A percentile compares a stretch with the other conserved stretches of the same genome.
phyloP scores from a whole-genome alignment of 92 coral and sea anemone species.

The Meandrina meandrites region DNA sequence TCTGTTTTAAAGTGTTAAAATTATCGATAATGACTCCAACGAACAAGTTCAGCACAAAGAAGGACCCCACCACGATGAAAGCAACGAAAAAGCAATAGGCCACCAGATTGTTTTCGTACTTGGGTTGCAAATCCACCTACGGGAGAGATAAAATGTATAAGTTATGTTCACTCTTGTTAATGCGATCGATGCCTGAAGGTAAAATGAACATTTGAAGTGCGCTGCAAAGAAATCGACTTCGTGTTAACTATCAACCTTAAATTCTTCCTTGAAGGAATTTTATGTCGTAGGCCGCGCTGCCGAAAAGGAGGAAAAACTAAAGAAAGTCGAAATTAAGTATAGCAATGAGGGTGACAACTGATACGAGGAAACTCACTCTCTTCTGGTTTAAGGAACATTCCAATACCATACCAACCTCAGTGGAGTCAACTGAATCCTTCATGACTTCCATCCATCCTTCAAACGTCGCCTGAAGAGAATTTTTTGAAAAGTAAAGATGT shows the following conservation, averaged over 20 bases:
- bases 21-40: conserved; percentile 95
- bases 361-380: not conserved
- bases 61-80: conserved; percentile 90
- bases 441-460: conserved; percentile 98
- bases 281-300: too few relatives aligned
- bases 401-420: conserved; percentile 51
- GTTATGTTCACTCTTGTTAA: not conserved
- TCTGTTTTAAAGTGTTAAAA: conserved; percentile 85
- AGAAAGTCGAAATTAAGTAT: too few relatives aligned
- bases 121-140: conserved; percentile 84
- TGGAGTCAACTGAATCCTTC: conserved; percentile 92
- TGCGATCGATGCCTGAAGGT: not conserved
- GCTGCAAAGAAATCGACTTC: not conserved
- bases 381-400: not conserved
- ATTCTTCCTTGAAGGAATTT: too few relatives aligned
- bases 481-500: not conserved
- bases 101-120: conserved; percentile 54
- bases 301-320: too few relatives aligned
- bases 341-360: not conserved
- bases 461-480: conserved; percentile 75
- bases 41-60: conserved; percentile 86
- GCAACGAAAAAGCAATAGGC: conserved; percentile 81
- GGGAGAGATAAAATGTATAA: not conserved
- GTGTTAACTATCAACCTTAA: too few relatives aligned
- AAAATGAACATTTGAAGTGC: not conserved